Conservation (phyloP, 2,888 invertebrate genomes). For the Hyposoter dolosus region DNA sequence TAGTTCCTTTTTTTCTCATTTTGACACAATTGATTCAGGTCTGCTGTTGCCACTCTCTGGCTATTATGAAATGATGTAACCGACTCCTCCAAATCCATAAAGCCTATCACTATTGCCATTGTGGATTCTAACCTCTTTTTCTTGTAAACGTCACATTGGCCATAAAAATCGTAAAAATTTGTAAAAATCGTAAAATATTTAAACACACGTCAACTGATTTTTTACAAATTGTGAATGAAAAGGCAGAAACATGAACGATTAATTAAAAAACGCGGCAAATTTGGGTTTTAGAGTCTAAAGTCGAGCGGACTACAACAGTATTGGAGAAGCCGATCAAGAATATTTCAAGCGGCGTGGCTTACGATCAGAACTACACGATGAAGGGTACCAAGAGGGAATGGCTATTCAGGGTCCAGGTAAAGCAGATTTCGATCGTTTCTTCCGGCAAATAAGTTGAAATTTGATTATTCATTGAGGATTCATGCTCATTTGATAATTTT, state of each 20-base stretch:
- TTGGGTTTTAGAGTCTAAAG: slow-evolving; percentile 77
- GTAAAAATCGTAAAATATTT: no score
- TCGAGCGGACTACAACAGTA: slow-evolving; percentile 69
- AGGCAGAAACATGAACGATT: slow-evolving; percentile 40
- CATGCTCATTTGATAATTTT: not conserved
- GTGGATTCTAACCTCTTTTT: not conserved
- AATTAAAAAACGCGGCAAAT: slow-evolving; percentile 74
- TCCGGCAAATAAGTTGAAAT: not conserved
- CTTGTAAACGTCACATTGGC: not conserved
- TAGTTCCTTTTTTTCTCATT: not conserved
- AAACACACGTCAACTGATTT: slow-evolving; percentile 14
- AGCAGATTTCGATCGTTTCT: not conserved
- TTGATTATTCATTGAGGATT: not conserved
- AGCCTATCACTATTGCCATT: not conserved
- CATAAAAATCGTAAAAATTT: no score
- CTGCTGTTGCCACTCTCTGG: not conserved
- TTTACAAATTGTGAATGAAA: slow-evolving; percentile 17
- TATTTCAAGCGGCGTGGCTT: slow-evolving; percentile 71
- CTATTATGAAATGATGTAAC: not conserved
- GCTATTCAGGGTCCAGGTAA: slow-evolving; percentile 83
- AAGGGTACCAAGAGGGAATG: slow-evolving; percentile 82
- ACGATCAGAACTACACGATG: slow-evolving; percentile 75
- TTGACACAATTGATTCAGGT: not conserved
- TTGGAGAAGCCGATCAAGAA: slow-evolving; percentile 67
- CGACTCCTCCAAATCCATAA: not conserved